Evolutionary conservation across 53 echinoderm and acorn worm species (phyloP).

Genomic region (Stichopus horrens): DNA sequence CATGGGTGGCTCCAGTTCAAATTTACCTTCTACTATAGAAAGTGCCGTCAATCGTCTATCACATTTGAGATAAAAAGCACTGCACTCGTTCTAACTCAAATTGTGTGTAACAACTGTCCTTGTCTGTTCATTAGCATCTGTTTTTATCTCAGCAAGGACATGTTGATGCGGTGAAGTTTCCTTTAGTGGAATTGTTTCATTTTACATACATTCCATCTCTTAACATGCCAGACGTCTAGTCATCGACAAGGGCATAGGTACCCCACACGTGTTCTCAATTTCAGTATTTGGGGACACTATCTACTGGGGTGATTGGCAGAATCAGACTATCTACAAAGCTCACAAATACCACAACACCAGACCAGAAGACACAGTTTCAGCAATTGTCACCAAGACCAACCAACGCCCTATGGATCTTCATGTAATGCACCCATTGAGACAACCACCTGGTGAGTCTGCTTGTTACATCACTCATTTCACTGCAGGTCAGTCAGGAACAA

Average conservation of each 20-base stretch:
- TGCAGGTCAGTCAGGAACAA: too few species aligned
- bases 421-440: slow-evolving; percentile 80
- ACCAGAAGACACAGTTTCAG: slow-evolving; percentile 45
- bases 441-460: slow-evolving; percentile 52
- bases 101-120: too few species aligned
- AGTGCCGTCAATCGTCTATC: too few species aligned
- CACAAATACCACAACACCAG: slow-evolving; percentile 75
- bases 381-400: slow-evolving; percentile 22
- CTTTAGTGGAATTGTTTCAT: not conserved
- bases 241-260: not conserved
- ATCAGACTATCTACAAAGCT: slow-evolving; percentile 67
- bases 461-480: not conserved
- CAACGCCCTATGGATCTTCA: slow-evolving; percentile 87
- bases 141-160: too few species aligned
- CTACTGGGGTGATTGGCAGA: slow-evolving; percentile 91
- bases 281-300: slow-evolving; percentile 78
- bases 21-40: too few species aligned
- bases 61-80: too few species aligned
- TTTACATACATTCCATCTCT: not conserved
- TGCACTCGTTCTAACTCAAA: too few species aligned
- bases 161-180: too few species aligned
- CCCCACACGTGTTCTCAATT: slow-evolving; percentile 91
- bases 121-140: too few species aligned
- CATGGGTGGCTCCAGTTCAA: too few species aligned
- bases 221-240: not conserved